Evolutionary conservation across 2,113 vertebrate species (phyloP).

Genomic region (Malurus melanocephalus): DNA sequence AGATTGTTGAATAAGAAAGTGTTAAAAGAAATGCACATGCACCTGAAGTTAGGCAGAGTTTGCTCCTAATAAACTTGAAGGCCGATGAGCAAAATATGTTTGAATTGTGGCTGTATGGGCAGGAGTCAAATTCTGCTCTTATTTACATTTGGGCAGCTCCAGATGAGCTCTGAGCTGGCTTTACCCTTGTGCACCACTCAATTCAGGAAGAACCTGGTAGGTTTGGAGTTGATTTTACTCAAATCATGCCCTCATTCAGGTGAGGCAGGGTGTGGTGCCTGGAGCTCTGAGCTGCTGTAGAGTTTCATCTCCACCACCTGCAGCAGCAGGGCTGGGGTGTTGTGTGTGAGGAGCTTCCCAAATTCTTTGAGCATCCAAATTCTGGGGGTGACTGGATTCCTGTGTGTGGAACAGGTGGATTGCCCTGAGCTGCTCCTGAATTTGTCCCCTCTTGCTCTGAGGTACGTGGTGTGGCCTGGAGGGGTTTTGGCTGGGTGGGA

Average conservation of each 20-base stretch:
- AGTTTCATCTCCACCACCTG: neutral
- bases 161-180: neutral
- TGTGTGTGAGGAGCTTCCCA: neutral
- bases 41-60: neutral
- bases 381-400: neutral
- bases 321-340: neutral
- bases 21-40: neutral
- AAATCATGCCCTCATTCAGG: neutral
- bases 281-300: neutral
- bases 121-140: neutral
- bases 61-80: neutral
- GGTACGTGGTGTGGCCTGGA: fast-evolving
- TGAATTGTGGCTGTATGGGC: neutral
- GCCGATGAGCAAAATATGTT: neutral
- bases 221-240: constrained; percentile 1
- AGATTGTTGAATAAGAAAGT: neutral
- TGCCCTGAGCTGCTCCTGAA: neutral
- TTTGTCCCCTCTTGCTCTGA: neutral
- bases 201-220: neutral
- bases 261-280: neutral
- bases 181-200: neutral
- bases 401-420: fast-evolving
- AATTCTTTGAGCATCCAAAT: neutral
- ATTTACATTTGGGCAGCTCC: neutral
- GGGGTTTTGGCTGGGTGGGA: neutral